Percentiles rank a stretch among this genome's conserved stretches.
phyloP scores from a whole-genome alignment of 1,140 invertebrate genomes.

The Harpegnathos saltator region DNA sequence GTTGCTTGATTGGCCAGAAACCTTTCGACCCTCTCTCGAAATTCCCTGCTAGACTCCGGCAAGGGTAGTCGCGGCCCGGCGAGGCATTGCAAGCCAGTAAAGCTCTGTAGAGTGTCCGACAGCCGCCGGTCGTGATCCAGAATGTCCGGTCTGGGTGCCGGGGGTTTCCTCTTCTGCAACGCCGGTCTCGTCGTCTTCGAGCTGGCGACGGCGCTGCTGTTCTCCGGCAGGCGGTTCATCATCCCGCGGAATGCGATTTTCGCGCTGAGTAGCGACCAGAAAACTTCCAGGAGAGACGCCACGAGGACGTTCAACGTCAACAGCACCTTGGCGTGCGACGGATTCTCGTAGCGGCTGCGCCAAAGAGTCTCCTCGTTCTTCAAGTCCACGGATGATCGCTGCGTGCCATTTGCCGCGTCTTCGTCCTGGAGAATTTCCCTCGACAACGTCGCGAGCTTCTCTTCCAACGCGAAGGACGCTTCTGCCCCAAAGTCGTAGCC shows the following conservation, averaged over 20 bases:
- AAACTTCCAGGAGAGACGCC: conserved; percentile 86
- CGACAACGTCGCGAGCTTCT: conserved; percentile 4
- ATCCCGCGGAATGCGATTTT: conserved; percentile 88
- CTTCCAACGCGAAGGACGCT: conserved; percentile 8
- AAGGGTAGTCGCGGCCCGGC: conserved; percentile 73
- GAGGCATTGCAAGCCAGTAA: conserved; percentile 65
- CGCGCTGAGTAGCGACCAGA: conserved; percentile 88
- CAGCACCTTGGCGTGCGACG: conserved; percentile 70
- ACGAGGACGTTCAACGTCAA: conserved; percentile 88
- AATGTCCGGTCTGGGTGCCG: conserved; percentile 75
- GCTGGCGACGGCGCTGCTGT: neutral
- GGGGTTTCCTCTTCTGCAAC: conserved; percentile 55
- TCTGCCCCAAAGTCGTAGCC: neutral
- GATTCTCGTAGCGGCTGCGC: neutral
- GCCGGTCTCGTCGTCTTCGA: neutral
- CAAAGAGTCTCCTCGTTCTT: conserved; percentile 35
- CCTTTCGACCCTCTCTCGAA: conserved; percentile 79
- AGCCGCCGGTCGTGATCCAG: conserved; percentile 76
- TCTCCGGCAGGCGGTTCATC: conserved; percentile 87
- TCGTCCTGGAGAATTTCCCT: conserved; percentile 4
- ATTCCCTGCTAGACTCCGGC: conserved; percentile 78
- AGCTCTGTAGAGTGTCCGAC: conserved; percentile 76
- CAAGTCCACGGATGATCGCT: conserved; percentile 4
- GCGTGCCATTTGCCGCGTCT: conserved; percentile 30
- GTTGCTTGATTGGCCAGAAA: conserved; percentile 79